Evolutionary conservation across 2,888 invertebrate species (phyloP).

Genomic region (Therioaphis trifolii): DNA sequence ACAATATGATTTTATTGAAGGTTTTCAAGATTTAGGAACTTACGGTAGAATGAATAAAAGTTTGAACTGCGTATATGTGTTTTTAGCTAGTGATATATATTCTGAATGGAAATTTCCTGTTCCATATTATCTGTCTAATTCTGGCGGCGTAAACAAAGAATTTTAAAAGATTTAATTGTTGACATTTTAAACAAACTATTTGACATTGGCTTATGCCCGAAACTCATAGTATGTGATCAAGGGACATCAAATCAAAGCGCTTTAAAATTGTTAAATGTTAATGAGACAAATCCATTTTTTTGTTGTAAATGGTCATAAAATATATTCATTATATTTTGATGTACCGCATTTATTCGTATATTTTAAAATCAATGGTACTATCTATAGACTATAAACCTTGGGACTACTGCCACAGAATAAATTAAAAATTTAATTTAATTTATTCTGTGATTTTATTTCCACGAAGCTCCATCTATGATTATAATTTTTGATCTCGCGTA

Average conservation of each 20-base stretch:
- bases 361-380: too few species aligned
- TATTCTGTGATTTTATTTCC: too few species aligned
- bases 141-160: conserved; percentile 61
- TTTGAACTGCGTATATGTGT: conserved; percentile 65
- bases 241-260: conserved; percentile 64
- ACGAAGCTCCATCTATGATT: too few species aligned
- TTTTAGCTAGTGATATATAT: conserved; percentile 65
- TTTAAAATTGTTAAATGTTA: conserved; percentile 64
- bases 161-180: conserved; percentile 63
- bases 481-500: too few species aligned
- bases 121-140: conserved; percentile 64
- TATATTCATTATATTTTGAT: too few species aligned
- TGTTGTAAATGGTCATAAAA: too few species aligned
- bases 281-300: conserved; percentile 65
- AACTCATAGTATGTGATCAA: too few species aligned
- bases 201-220: conserved; percentile 64
- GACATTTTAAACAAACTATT: conserved; percentile 32
- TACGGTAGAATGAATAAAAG: conserved; percentile 63
- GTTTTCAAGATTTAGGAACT: conserved; percentile 65
- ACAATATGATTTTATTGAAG: conserved; percentile 60
- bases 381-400: too few species aligned
- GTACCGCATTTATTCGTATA: too few species aligned
- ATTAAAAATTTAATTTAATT: too few species aligned
- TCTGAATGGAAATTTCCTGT: conserved; percentile 66
- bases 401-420: too few species aligned